Percentiles rank a stretch among this genome's conserved stretches.
Conservation (phyloP, 2,888 invertebrate species). For the Ariolimax columbianus region DNA sequence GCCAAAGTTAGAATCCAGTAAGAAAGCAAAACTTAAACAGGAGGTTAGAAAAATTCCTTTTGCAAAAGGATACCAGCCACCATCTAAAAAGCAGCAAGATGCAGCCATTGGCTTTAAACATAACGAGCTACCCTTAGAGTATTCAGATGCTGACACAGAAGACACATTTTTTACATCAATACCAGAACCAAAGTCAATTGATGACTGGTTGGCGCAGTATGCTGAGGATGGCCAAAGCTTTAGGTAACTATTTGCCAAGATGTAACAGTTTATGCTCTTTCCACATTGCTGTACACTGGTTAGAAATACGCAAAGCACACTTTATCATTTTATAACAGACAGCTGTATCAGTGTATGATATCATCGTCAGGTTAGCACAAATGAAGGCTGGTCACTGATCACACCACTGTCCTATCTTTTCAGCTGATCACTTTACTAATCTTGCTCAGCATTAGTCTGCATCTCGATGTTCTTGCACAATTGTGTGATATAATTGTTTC, state of each 20-base stretch:
- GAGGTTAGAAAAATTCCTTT: conserved; percentile 59
- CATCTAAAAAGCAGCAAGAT: conserved; percentile 55
- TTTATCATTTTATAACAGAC: no score
- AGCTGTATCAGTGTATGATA: no score
- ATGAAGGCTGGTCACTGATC: no score
- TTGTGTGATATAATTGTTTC: no score
- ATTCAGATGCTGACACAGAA: conserved; percentile 32
- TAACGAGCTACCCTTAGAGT: conserved; percentile 37
- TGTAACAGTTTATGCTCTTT: background rate
- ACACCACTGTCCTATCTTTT: no score
- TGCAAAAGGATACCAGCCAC: conserved; percentile 67
- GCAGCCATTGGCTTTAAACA: conserved; percentile 66
- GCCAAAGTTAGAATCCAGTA: conserved; percentile 1
- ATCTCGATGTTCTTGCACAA: no score
- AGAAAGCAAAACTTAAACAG: conserved; percentile 31
- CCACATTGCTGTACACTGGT: no score
- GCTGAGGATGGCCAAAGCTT: conserved; percentile 74
- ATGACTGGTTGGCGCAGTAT: conserved; percentile 77
- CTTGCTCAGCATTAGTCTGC: no score
- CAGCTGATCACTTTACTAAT: no score
- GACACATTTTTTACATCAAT: conserved; percentile 64
- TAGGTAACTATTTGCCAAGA: conserved; percentile 16
- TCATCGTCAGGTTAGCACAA: no score
- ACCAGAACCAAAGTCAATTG: conserved; percentile 66
- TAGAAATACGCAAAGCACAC: no score